Base-by-base conservation (phyloP, 2,113 vertebrate species). In the Coptodon rendalli region DNA sequence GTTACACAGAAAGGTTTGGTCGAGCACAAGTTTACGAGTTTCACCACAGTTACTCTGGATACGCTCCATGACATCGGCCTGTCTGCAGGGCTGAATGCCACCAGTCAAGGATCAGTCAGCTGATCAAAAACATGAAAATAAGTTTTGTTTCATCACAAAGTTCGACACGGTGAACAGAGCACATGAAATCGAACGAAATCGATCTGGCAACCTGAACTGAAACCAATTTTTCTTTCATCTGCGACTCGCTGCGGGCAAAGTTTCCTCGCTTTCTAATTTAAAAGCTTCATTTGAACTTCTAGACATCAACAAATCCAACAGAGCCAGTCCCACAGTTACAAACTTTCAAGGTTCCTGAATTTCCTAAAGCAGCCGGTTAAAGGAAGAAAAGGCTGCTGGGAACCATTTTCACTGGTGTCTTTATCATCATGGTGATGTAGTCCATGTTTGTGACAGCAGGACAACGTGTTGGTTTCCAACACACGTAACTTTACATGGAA, bases 401-500 rank as follows among this genome's bases (percentile, higher is more conserved):
- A 13, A 0, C 34, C 0, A 66, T 13, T 66, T 43, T 43, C 12
- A 43, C n/a, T 71, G 38, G 66, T 24, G n/a, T 12, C 7, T 9
- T 43, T 14, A 24, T 71, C 12, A 3, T 71, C n/a, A 6, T 24
- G n/a, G n/a, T 24, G 36, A 71, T 43, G n/a, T 6, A 40, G 36
- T 43, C n/a, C 11, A 12, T 40, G 34, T 38, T 68, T 0, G 63
- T 8, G 34, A 38, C 63, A 40, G 34, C 34, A 0, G 34, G 34
- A 68, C 63, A 13, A n/a, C 11, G 0, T 40, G 63, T 38, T 68
- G 34, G 36, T 24, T 43, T 22, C 12, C 63, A 19, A 43, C 36
- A 71, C 63, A 43, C 7, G 1, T 0, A 40, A 0, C 63, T 38
- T 68, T 0, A 22, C 34, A 22, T 68, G 63, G 4, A 38, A 38